phyloP scores from a whole-genome alignment of 1,140 invertebrate genomes.

The Sarcophaga bullata region DNA sequence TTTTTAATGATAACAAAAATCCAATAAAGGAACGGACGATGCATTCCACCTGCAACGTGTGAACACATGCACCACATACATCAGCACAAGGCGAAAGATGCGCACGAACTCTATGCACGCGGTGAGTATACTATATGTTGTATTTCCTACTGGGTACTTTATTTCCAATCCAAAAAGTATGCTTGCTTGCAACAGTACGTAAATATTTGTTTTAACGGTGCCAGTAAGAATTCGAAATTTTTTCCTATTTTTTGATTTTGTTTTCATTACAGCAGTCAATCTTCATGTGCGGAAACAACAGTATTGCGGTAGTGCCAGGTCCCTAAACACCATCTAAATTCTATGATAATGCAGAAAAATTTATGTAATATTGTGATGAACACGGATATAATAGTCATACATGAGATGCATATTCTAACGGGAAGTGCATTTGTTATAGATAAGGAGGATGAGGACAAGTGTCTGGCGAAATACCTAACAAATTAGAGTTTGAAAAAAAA shows the following conservation, averaged over 20 bases:
- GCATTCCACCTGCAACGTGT: slow-evolving; percentile 70
- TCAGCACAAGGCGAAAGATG: slow-evolving; percentile 65
- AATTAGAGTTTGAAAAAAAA: too few relatives aligned
- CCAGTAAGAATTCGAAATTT: neutral
- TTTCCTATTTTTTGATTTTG: neutral
- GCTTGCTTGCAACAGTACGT: neutral
- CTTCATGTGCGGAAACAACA: slow-evolving; percentile 64
- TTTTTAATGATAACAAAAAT: neutral
- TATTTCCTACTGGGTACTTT: slow-evolving; percentile 34
- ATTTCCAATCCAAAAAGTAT: neutral
- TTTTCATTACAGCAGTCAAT: slow-evolving; percentile 57
- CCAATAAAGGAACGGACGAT: slow-evolving; percentile 64
- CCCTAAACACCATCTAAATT: slow-evolving; percentile 30
- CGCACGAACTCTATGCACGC: slow-evolving; percentile 63
- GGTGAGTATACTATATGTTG: slow-evolving; percentile 47
- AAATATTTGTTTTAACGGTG: too few relatives aligned
- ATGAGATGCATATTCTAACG: too few relatives aligned
- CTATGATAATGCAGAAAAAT: slow-evolving; percentile 13
- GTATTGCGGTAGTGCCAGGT: slow-evolving; percentile 61
- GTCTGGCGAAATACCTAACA: too few relatives aligned
- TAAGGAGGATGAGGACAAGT: too few relatives aligned
- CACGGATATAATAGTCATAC: too few relatives aligned
- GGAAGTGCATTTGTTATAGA: too few relatives aligned
- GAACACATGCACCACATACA: slow-evolving; percentile 74
- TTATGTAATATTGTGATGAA: neutral